Evolutionary conservation across 2,797 vertebrate species (phyloP), one percentile per base, ranked within the genome.

Genomic region (Fratercula arctica): DNA sequence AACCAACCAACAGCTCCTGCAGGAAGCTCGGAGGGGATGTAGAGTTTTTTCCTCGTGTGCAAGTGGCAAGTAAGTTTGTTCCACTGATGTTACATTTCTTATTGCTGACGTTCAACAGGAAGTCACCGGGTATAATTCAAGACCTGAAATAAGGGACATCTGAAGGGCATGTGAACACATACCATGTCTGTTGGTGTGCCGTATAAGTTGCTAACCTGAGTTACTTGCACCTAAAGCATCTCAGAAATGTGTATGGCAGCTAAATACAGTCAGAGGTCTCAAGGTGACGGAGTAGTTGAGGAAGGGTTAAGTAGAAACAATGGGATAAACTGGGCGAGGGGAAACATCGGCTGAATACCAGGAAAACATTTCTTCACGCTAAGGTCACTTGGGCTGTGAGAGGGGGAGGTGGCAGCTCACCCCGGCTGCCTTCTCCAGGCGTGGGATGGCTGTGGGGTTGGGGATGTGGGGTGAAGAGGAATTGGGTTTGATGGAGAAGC

Each of bases 291-390:
- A 15, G 48, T 39, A 51, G 63, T 19, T 66, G 92, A 75, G 84
- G 68, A 96, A 92, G 74, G 90, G 81, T 89, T 92, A 85, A 89
- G 25, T 6, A 79, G 74, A 73, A 96, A 96, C 88, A 93, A 67
- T 92, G 67, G 88, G 70, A 96, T 89, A 93, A 90, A 85, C 25
- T 23, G 13, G 85, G 13, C 0, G 1, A 95, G 68, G 86, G 92
- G 89, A 96, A 96, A 92, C 3, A 14, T 31, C 41, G 46, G 56
- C 20, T 94, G 86, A 95, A 97, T 96, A 93, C 67, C 80, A 96
- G 96, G 92, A 97, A 97, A 79, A 48, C 92, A 56, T 93, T 97
- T 93, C 79, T 95, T 93, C 72, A 37, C 3, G 2, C 66, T 90
- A 90, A 85, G 93, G 92, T 93, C 93, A 92, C 59, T 96, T 20